Percentiles rank a stretch among this genome's conserved stretches.
Conservation (phyloP, 2,113 vertebrate genomes). For the Casuarius casuarius region DNA sequence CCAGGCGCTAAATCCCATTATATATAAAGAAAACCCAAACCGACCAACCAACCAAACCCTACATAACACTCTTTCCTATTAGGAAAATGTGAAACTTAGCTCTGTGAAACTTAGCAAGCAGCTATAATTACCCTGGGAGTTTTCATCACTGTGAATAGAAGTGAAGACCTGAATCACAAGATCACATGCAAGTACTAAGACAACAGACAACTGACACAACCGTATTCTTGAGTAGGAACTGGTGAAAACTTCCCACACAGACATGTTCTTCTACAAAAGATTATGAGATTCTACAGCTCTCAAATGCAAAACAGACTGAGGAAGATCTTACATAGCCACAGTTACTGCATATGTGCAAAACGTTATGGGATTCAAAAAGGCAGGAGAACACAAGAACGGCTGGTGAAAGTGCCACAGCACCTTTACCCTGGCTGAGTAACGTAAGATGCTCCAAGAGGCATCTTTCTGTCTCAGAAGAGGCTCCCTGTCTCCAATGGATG, state of each 20-base stretch:
- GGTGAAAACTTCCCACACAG: neutral
- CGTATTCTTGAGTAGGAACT: neutral
- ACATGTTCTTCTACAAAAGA: neutral
- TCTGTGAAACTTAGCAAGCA: neutral
- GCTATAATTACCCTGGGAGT: neutral
- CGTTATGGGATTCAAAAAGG: neutral
- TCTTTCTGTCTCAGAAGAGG: neutral
- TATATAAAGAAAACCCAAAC: too few species aligned
- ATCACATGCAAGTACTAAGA: neutral
- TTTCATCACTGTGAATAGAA: neutral
- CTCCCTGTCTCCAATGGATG: neutral
- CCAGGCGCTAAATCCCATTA: neutral
- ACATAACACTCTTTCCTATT: too few species aligned
- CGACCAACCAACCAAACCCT: too few species aligned
- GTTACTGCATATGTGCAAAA: neutral
- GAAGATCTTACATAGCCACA: neutral
- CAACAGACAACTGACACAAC: neutral
- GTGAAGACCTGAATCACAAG: neutral
- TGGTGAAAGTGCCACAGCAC: neutral
- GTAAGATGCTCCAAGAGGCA: neutral
- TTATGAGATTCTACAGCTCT: neutral
- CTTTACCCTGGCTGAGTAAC: neutral
- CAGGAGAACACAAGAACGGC: neutral
- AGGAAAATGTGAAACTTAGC: too few species aligned
- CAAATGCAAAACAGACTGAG: neutral